Base-by-base conservation (phyloP, 2,888 invertebrate species). In the Thyatira batis region DNA sequence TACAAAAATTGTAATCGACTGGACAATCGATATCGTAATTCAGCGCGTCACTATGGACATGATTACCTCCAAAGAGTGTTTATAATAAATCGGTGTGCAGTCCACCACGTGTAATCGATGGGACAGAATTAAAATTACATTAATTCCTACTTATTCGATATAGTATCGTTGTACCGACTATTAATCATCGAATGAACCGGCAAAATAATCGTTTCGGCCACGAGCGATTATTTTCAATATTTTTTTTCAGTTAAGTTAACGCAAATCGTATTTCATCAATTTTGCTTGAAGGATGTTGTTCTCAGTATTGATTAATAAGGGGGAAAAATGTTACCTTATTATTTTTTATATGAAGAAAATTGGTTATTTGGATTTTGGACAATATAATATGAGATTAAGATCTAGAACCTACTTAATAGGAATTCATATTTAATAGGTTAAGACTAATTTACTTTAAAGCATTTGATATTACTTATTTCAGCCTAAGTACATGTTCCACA, bases 71-170 rank as follows among this genome's bases (percentile, higher is more conserved):
- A 60, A n/a, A 55, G 61, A 66, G 64, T 72, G 66, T 69, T 73
- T 65, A 69, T 74, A 77, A 80, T 81, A 81, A 82, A 82, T 78
- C 73, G 67, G 54, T 52, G 39, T 17, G 27, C 46, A 30, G 33
- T 45, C 44, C 58, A 60, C 60, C 56, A 58, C 54, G 51, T 53
- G 54, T 76, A 75, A 77, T 75, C 73, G 75, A 78, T 73, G 77
- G 68, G 76, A 78, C 79, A 73, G 71, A 67, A 76, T 79, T 78
- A 78, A 78, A 76, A 74, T 73, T 76, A 76, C 80, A 78, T 78
- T 74, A 77, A 80, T 80, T 72, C 63, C 61, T 60, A 62, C 60
- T 60, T 65, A 61, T 60, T 59, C 54, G 58, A 55, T 63, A 60
- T 64, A 63, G 62, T 58, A 49, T 39, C 39, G 58, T 59, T 55